phyloP scores from a whole-genome alignment of 2,888 invertebrate species.

The Dastarcus helophoroides region DNA sequence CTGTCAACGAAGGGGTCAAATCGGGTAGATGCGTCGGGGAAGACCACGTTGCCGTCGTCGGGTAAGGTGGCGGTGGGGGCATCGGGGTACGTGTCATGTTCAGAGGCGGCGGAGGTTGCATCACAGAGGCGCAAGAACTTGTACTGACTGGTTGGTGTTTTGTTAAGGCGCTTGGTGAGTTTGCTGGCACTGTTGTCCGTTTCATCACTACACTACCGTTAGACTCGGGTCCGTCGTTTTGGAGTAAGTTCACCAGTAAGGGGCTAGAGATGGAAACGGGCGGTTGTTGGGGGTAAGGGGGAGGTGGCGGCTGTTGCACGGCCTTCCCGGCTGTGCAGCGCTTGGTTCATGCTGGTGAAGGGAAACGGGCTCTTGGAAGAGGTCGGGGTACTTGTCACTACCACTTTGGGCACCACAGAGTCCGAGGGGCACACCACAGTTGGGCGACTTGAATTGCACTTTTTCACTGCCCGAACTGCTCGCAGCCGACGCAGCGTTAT shows the following conservation, averaged over 20 bases:
- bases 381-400: constrained; percentile 18
- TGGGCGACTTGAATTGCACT: constrained; percentile 55
- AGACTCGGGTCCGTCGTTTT: constrained; percentile 58
- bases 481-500: constrained; percentile 22
- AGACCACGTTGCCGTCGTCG: constrained; percentile 8
- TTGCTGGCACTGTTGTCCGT: constrained; percentile 15
- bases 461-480: constrained; percentile 24
- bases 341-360: constrained; percentile 85
- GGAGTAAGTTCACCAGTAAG: constrained; percentile 78
- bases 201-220: constrained; percentile 20
- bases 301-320: constrained; percentile 20
- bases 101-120: constrained; percentile 10
- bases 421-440: constrained; percentile 81
- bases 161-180: constrained; percentile 30
- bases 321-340: constrained; percentile 51
- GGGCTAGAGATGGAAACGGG: constrained; percentile 75
- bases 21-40: constrained; percentile 26
- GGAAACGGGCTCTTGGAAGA: constrained; percentile 54
- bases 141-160: constrained; percentile 20
- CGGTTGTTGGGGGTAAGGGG: constrained; percentile 32
- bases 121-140: constrained; percentile 14
- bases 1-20: constrained; percentile 34
- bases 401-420: constrained; percentile 36
- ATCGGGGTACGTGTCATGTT: constrained; percentile 8
- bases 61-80: constrained; percentile 10